Conservation (phyloP, 2,113 vertebrate genomes). For the Lamprologus sp. region DNA sequence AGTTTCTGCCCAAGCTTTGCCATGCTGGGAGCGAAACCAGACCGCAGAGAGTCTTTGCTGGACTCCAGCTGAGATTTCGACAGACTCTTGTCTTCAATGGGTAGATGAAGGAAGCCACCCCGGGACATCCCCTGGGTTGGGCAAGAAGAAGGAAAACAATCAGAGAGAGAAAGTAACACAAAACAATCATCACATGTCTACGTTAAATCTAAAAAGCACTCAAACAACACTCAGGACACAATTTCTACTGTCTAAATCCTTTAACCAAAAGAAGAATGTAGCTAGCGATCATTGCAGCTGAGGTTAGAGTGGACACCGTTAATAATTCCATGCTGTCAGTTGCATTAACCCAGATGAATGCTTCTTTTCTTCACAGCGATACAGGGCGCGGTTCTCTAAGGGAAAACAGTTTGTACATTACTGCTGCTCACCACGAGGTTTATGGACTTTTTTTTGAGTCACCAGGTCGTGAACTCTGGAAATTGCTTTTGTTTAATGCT, state of each 20-base stretch:
- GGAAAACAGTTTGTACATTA: background rate
- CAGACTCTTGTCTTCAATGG: conserved; percentile 40
- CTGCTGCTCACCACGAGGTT: background rate
- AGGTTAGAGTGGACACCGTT: background rate
- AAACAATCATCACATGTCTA: background rate
- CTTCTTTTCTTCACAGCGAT: background rate
- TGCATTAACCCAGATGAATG: background rate
- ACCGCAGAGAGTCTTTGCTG: conserved; percentile 9
- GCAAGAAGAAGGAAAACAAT: conserved; percentile 5
- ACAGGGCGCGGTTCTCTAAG: background rate
- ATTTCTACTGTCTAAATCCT: background rate
- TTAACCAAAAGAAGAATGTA: background rate
- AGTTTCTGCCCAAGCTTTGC: background rate
- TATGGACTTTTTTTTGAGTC: background rate
- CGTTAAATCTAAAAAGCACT: background rate
- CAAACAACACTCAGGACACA: background rate
- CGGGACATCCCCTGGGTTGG: conserved; percentile 44
- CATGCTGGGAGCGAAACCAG: conserved; percentile 16
- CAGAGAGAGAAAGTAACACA: background rate
- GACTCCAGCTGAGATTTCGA: conserved; percentile 55
- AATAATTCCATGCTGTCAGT: background rate
- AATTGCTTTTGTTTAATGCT: background rate
- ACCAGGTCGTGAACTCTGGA: background rate
- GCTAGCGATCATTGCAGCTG: background rate
- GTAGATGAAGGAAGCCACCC: conserved; percentile 47